A percentile compares a stretch with the other conserved stretches of the same genome.
phyloP scores from a whole-genome alignment of 2,888 invertebrate genomes.

The Drosophila pegasa region DNA sequence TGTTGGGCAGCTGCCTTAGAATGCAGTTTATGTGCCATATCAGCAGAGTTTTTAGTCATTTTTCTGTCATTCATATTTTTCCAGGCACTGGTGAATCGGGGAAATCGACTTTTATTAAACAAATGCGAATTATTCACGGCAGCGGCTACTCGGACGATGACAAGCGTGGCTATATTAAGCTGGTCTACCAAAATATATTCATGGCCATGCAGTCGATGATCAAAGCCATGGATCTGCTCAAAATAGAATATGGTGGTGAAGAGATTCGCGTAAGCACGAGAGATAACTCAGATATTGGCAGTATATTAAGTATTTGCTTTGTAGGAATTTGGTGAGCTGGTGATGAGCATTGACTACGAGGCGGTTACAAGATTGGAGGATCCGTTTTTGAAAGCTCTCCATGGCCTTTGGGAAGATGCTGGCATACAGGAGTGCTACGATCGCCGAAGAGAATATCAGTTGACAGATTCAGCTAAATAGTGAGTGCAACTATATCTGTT shows the following conservation, averaged over 20 bases:
- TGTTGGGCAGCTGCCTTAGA: background rate
- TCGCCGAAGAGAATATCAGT: conserved; percentile 99
- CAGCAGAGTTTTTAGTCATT: background rate
- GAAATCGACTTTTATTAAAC: conserved; percentile 99
- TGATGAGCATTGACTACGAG: conserved; percentile 98
- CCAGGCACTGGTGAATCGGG: conserved; percentile 96
- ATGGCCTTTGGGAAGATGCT: conserved; percentile 97
- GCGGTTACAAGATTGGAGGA: conserved; percentile 99
- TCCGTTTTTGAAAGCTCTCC: conserved; percentile 97
- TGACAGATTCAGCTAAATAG: conserved; percentile 99
- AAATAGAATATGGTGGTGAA: conserved; percentile 96
- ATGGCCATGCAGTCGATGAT: conserved; percentile 99
- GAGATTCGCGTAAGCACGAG: conserved; percentile 92
- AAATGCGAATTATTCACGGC: conserved; percentile 99
- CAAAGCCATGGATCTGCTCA: conserved; percentile 99
- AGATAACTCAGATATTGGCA: background rate
- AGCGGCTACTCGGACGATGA: conserved; percentile 99
- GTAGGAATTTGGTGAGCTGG: conserved; percentile 98
- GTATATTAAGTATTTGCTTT: background rate
- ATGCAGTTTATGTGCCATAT: background rate
- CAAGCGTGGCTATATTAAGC: conserved; percentile 98
- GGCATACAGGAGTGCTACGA: conserved; percentile 99
- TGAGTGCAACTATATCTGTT: conserved; percentile 86
- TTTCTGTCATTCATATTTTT: background rate
- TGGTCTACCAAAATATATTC: conserved; percentile 99